Conservation (phyloP, 2,797 vertebrate genomes). For the Anisognathus igniventris region DNA sequence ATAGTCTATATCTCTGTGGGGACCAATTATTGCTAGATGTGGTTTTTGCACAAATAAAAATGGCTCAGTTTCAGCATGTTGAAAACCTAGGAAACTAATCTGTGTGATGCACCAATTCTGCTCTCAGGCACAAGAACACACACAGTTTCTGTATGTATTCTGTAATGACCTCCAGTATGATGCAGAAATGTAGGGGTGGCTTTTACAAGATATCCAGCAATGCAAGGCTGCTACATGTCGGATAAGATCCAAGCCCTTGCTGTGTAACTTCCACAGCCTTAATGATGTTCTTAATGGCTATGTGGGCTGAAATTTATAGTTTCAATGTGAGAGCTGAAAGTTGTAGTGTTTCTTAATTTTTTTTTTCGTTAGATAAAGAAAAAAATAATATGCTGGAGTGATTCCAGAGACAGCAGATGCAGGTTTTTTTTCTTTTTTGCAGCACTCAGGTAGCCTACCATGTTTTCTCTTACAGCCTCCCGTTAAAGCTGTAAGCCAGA, state of each 20-base stretch:
- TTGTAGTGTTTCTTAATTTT: neutral
- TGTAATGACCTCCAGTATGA: slow-evolving; percentile 31
- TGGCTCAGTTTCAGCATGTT: neutral
- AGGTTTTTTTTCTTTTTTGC: neutral
- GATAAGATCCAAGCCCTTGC: slow-evolving; percentile 39
- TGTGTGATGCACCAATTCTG: neutral
- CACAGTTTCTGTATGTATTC: neutral
- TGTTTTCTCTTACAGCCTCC: neutral
- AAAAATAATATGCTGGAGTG: neutral
- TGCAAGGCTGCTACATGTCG: neutral
- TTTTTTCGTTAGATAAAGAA: neutral
- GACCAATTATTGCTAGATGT: slow-evolving; percentile 37
- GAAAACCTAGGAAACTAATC: neutral
- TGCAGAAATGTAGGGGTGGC: slow-evolving; percentile 32
- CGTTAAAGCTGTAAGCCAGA: neutral
- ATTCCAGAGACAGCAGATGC: neutral
- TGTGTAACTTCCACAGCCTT: slow-evolving; percentile 39
- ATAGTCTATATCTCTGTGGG: slow-evolving; percentile 27
- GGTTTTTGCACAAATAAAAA: slow-evolving; percentile 14
- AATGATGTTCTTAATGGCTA: slow-evolving; percentile 55
- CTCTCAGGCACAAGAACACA: slow-evolving; percentile 3
- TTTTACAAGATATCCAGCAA: slow-evolving; percentile 52
- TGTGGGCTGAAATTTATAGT: slow-evolving; percentile 45
- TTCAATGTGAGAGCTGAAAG: neutral
- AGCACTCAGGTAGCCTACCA: neutral